These are phyloP conservation scores for Crypturellus undulatus DNA, from an alignment of 2,113 vertebrate genomes.

Conservation along the genomic window DNA sequence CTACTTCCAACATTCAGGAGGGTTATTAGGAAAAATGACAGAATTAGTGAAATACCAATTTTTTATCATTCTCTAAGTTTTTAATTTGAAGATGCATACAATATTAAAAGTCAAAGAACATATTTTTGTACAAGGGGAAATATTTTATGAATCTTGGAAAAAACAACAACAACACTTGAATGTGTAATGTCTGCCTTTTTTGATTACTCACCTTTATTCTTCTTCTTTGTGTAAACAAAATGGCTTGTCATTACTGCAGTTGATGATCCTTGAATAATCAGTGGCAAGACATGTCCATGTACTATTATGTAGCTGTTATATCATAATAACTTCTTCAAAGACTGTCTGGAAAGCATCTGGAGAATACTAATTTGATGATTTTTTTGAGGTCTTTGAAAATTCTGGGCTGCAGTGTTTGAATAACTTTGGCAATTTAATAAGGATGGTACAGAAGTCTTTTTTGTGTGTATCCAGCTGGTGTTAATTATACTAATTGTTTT, in stretches of 20 bases:
- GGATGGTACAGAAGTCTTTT: background rate
- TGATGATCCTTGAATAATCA: background rate
- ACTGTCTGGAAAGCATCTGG: background rate
- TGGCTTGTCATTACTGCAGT: background rate
- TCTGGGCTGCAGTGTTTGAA: background rate
- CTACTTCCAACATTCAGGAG: background rate
- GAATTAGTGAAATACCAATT: background rate
- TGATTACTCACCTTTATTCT: background rate
- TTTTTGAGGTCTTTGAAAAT: background rate
- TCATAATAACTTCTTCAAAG: background rate
- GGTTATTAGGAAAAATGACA: background rate
- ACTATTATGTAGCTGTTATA: background rate
- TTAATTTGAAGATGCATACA: background rate
- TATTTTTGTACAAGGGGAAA: background rate
- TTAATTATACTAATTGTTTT: background rate
- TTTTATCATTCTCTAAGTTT: background rate
- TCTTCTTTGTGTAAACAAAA: background rate
- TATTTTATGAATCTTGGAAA: background rate
- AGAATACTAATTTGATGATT: background rate
- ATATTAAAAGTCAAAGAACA: accelerated
- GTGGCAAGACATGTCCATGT: background rate
- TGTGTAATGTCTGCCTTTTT: background rate
- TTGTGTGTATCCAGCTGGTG: background rate
- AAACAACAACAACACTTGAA: accelerated
- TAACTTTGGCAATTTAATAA: background rate